phyloP scores from a whole-genome alignment of 2,113 vertebrate species.

The Turnix velox region DNA sequence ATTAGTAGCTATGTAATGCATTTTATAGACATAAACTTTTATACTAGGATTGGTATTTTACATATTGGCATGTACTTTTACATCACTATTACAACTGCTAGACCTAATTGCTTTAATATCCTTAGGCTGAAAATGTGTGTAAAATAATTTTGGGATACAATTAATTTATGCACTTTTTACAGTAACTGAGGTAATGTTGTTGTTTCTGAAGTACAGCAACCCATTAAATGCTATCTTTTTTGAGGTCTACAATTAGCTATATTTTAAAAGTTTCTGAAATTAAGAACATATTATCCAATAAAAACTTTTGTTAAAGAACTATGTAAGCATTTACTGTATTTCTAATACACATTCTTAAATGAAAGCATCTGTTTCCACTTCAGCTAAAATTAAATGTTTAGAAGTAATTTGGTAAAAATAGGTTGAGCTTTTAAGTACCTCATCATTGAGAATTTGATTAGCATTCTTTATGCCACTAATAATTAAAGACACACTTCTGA shows the following conservation, averaged over 20 bases:
- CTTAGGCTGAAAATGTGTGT: not conserved
- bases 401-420: not conserved
- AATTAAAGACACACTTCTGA: not conserved
- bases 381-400: constrained; percentile 22
- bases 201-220: too few relatives aligned
- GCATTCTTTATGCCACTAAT: not conserved
- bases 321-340: not conserved
- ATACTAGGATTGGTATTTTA: not conserved
- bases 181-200: not conserved
- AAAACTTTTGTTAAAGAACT: not conserved
- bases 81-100: not conserved
- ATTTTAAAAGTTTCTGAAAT: not conserved
- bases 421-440: not conserved
- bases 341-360: not conserved
- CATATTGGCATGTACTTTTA: not conserved
- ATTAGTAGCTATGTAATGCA: not conserved
- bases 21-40: not conserved
- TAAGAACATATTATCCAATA: not conserved
- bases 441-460: constrained; percentile 21
- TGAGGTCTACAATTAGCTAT: not conserved
- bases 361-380: constrained; percentile 7
- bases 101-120: not conserved
- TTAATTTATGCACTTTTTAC: not conserved
- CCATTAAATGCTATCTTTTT: not conserved
- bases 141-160: not conserved